Evolutionary conservation across 2,888 invertebrate genomes (phyloP), one percentile per base, ranked within the genome.

Genomic region (Lithodes maja): DNA sequence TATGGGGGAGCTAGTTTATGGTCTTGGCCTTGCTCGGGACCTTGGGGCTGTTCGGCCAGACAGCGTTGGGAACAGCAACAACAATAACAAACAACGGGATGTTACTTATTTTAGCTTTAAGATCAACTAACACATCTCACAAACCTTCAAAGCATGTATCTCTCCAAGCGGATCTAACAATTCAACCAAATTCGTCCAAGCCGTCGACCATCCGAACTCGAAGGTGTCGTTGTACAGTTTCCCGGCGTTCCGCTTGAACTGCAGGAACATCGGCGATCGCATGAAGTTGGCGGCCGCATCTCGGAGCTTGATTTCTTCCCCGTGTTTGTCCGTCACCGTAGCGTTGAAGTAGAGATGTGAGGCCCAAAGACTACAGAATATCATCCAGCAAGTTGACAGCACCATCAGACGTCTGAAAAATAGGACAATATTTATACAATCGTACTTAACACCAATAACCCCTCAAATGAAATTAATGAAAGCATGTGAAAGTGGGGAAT

Each of bases 81-180:
- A 33, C 33, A 33, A 33, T 33, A 33, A 33, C 33, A 33, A 33
- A 33, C 33, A 33, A 33, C 33, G 33, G 33, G 33, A 33, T 33
- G 33, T 33, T 33, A 33, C 33, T 33, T 33, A 33, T 33, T 33
- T 33, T 33, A 33, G 33, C 33, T 33, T 33, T 33, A 33, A 33
- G 33, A 33, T 33, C 33, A 33, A 33, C 33, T 33, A 33, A 33
- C 33, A 33, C 74, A 52, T 50, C 74, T 49, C 68, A 78, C 91
- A 69, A 92, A 97, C 96, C 95, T 96, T 97, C 93, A 96, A 97
- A 1, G 99, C 97, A 94, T 98, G 97, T 91, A 96, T 96, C 93
- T 98, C 98, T 0, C 98, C 99, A 92, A 97, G 96, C 0, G 98
- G 97, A 94, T 99, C 99, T 3, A 98, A 95, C 12, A 97, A 95